Evolutionary conservation across 2,888 invertebrate species (phyloP), one percentile per base, ranked within the genome.

Genomic region (Lasioglossum leucozonium): DNA sequence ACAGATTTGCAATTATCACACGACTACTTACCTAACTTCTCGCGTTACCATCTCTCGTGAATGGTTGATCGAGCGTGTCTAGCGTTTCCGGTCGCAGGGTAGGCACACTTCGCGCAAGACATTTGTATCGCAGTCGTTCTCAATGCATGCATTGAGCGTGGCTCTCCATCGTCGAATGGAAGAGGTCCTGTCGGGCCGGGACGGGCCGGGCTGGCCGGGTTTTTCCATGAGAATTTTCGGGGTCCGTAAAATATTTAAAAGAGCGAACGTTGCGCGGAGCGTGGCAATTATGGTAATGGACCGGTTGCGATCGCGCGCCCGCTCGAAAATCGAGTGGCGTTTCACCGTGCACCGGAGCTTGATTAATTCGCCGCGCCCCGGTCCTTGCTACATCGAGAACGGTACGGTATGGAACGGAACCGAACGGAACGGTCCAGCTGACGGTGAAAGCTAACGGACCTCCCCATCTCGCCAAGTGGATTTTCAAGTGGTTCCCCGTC

Each of bases 211-310:
- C 22, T 30, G n/a, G 37, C 22, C 37, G n/a, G 16, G 40, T 40
- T 74, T 40, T 74, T 51, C 81, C 81, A 34, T 51, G 82, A 44
- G 82, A 81, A 73, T 44, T 40, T 42, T 40, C 40, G 42, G 72
- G 72, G 42, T 11, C 55, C 37, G 65, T 3, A 67, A 51, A 65
- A 76, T 58, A 55, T 84, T 73, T 77, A 77, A 69, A 82, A 69
- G 55, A 79, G 67, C n/a, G 58, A 72, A 37, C 67, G 79, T 80
- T 44, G 51, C 72, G 72, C 67, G 22, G 58, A 62, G 55, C n/a
- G 44, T 62, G 47, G 72, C 74, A 84, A 84, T 83, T 77, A 83
- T 83, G 84, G 58, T 87, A 87, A 87, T 87, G 87, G 87, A 87
- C 77, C 65, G 58, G 73, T 55, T 67, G 72, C 75, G 79, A 86